phyloP scores from a whole-genome alignment of 2,888 invertebrate species.

The Oligia strigilis region DNA sequence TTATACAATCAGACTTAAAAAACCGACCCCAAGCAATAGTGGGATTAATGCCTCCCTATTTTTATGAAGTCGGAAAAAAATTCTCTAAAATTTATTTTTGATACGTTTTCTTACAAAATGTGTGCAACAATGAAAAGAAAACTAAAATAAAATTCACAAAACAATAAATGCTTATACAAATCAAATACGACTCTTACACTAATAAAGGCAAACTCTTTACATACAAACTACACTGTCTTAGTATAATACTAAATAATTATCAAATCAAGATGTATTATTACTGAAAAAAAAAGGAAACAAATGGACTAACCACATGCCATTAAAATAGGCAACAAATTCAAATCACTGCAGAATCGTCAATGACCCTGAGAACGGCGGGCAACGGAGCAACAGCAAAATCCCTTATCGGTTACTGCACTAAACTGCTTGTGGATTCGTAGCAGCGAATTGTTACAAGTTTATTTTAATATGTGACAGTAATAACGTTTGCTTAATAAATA shows the following conservation, averaged over 20 bases:
- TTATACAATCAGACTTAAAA: neutral
- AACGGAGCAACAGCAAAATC: no score
- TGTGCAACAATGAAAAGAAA: neutral
- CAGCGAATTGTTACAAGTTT: no score
- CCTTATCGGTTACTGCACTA: no score
- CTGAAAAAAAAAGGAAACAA: neutral
- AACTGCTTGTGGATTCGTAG: no score
- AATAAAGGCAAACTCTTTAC: slow-evolving; percentile 17
- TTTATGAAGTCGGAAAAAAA: neutral
- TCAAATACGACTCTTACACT: slow-evolving; percentile 22
- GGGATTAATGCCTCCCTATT: no score
- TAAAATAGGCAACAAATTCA: no score
- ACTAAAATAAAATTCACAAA: neutral
- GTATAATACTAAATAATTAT: neutral
- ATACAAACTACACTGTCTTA: slow-evolving; percentile 30
- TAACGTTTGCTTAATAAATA: no score
- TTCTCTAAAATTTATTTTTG: neutral
- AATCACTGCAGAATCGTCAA: no score
- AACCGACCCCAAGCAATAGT: neutral
- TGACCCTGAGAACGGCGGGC: no score
- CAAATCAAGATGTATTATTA: slow-evolving; percentile 6
- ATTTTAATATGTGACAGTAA: no score
- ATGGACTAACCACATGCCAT: slow-evolving; percentile 24
- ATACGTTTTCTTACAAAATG: neutral
- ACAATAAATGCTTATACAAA: slow-evolving; percentile 32